Percentiles rank a stretch among this genome's conserved stretches.
Evolutionary conservation across 2,888 invertebrate genomes (phyloP).

Genomic region (Lumbricus terrestris): DNA sequence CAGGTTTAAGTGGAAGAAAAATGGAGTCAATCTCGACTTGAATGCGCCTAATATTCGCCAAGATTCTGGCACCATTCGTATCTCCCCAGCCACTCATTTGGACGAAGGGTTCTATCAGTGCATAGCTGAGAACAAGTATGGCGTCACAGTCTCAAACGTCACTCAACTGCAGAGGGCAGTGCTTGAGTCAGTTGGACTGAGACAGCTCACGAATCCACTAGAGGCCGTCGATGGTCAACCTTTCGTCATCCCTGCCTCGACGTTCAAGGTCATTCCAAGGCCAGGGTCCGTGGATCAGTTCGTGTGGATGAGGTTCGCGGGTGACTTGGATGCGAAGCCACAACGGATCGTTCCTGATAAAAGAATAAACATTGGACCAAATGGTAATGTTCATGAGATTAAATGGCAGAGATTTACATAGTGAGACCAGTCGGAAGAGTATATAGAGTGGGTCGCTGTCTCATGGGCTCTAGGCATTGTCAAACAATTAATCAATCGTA

Average conservation of each 20-base stretch:
- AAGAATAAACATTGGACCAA: neutral
- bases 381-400: neutral
- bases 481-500: too few relatives aligned
- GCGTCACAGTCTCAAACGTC: neutral
- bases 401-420: too few relatives aligned
- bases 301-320: neutral
- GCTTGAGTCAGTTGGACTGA: neutral
- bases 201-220: neutral
- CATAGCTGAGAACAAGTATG: neutral
- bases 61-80: neutral
- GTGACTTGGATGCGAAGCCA: neutral
- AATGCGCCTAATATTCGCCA: neutral
- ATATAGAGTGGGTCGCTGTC: too few relatives aligned
- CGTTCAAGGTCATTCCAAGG: neutral
- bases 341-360: neutral
- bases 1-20: neutral
- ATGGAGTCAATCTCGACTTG: neutral
- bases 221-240: neutral
- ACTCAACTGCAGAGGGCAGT: neutral
- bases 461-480: too few relatives aligned
- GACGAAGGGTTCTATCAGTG: conserved; percentile 8
- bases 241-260: neutral
- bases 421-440: too few relatives aligned
- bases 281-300: neutral
- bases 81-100: neutral